Evolutionary conservation across 1,140 invertebrate genomes (phyloP), one percentile per base, ranked within the genome.

Genomic region (Theocolax elegans): DNA sequence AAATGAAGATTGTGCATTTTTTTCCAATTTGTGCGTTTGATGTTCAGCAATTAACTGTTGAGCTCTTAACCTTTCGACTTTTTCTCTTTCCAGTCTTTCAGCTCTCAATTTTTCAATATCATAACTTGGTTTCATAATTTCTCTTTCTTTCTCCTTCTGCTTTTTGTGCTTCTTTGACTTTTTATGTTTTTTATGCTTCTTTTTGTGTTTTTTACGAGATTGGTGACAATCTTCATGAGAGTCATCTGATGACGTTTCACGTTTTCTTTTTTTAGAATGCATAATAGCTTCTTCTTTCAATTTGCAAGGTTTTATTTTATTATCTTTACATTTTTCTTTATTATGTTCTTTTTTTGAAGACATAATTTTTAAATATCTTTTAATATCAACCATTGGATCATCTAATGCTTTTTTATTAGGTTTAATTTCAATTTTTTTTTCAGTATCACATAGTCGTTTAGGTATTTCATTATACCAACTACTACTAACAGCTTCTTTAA

Each of bases 381-480:
- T 90, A 65, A 95, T 92, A 71, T 89, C 83, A 67, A 88, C 88
- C 51, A 97, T 83, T 10, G 95, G 95, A 89, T 97, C 95, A 53
- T 90, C 79, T 12, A 86, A 77, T 67, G 83, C 76, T 84, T 94
- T 94, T 38, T 84, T 87, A 77, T 90, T 90, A 62, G 87, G 83
- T 70, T 87, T 83, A 29, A 88, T 75, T 87, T 93, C 92, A 53
- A 82, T 81, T 80, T 88, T 73, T 75, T 87, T 75, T 1, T 82
- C 81, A 25, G 74, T 72, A 73, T 83, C 80, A 64, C 73, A 81
- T 66, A 84, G 40, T 72, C 87, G 81, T 25, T 87, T 84, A 59
- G 92, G 92, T 19, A 89, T 75, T 72, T 91, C 87, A 79, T 94
- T 90, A 85, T 95, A 96, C 94, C 94, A 96, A 75, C 91, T 93